Evolutionary conservation across 2,797 vertebrate species (phyloP), one percentile per base, ranked within the genome.

Genomic region (Syngnathus acus): DNA sequence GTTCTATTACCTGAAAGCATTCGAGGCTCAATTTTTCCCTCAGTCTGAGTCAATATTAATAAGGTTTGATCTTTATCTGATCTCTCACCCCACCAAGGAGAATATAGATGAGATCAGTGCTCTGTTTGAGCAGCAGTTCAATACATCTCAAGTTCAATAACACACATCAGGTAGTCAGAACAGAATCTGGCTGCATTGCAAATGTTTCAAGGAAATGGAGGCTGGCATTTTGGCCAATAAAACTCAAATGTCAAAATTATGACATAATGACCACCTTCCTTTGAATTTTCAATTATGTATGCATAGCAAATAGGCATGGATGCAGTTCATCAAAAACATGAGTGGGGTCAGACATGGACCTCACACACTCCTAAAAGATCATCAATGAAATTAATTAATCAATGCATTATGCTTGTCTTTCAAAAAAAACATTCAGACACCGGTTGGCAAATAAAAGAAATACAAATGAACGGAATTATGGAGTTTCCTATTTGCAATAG

Each of bases 1-100:
- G 55, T 80, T 82, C 84, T 84, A 84, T 88, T 88, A 88, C 82
- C 81, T 88, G 88, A 89, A 89, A 90, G 87, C 84, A 85, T 85
- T 81, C 71, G 73, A 85, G 74, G 84, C 82, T 85, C 85, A 84
- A 83, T 87, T 86, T 87, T 89, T 84, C 82, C 74, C 81, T 83
- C 84, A 82, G 87, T 81, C 85, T 88, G 83, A 87, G 87, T 90
- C 87, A 90, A 90, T 90, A 90, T 90, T 90, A 90, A 90, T 90
- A 90, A 88, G 87, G 85, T 89, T 89, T 89, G 88, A 90, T 90
- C 88, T 90, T 89, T 89, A 90, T 88, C 87, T 89, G 87, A 87
- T 89, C 86, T 85, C 84, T 84, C 84, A 85, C 86, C 86, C 81
- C 80, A 84, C 85, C 87, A 85, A 86, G 85, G 86, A 90, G 88